Evolutionary conservation across 2,888 invertebrate genomes (phyloP).

Genomic region (Polia nebulosa): DNA sequence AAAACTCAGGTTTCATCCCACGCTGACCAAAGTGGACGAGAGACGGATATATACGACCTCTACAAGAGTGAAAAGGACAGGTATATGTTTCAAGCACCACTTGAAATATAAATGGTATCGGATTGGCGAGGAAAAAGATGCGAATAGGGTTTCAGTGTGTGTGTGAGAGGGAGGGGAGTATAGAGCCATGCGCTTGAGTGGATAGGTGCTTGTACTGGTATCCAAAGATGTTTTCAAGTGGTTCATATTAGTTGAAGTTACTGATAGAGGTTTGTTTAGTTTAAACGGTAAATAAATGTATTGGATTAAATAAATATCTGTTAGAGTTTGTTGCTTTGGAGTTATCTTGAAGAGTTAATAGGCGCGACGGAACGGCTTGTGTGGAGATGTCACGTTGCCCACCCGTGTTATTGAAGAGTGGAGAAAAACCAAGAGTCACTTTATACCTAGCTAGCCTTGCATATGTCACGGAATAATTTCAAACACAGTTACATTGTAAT

Average conservation of each 20-base stretch:
- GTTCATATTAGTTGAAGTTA: constrained; percentile 56
- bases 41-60: constrained; percentile 68
- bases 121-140: constrained; percentile 74
- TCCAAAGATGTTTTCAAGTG: constrained; percentile 59
- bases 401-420: constrained; percentile 17
- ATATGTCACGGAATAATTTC: too few relatives aligned
- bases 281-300: constrained; percentile 43
- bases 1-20: constrained; percentile 83
- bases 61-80: constrained; percentile 73
- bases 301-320: constrained; percentile 45
- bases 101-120: constrained; percentile 89
- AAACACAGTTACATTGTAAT: too few relatives aligned
- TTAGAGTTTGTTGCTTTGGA: constrained; percentile 22
- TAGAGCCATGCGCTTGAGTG: constrained; percentile 68
- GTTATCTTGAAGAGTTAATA: constrained; percentile 34
- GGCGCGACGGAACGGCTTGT: background rate
- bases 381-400: background rate
- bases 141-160: constrained; percentile 60
- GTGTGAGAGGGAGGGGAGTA: constrained; percentile 47
- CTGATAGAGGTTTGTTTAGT: constrained; percentile 39
- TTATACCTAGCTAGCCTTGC: background rate
- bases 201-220: constrained; percentile 58
- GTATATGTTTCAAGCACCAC: constrained; percentile 78
- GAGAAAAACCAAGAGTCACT: constrained; percentile 5
- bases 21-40: constrained; percentile 80